These are phyloP conservation scores for Poeciliopsis presidionis DNA, from an alignment of 2,797 vertebrate species.

Conservation along the genomic window DNA sequence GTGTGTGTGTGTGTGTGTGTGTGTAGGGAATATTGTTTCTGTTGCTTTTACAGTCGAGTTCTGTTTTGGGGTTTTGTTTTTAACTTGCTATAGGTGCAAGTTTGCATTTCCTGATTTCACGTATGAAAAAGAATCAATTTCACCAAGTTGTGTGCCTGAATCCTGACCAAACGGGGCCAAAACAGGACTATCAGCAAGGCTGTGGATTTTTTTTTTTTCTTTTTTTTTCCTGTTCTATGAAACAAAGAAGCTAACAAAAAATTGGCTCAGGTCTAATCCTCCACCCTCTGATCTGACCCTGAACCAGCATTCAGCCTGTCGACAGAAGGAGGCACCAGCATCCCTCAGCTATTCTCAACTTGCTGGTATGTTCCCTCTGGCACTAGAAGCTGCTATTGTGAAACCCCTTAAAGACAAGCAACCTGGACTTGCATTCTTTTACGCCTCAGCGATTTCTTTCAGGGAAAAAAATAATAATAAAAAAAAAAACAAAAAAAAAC, in stretches of 20 bases:
- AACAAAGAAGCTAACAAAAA: neutral
- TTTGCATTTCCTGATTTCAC: neutral
- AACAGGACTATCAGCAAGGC: neutral
- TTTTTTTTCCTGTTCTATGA: neutral
- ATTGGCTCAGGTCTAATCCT: conserved; percentile 19
- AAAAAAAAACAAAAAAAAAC: neutral
- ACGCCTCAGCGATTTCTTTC: conserved; percentile 37
- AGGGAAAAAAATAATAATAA: conserved; percentile 6
- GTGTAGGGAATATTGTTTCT: neutral
- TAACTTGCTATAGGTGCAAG: neutral
- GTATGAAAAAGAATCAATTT: neutral
- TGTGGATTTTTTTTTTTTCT: neutral
- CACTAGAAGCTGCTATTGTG: conserved; percentile 55
- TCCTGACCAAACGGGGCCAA: neutral
- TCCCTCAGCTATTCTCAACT: conserved; percentile 35
- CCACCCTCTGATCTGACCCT: conserved; percentile 13
- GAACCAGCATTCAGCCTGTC: conserved; percentile 31
- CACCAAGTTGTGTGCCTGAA: neutral
- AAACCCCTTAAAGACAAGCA: conserved; percentile 41
- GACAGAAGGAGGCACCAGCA: conserved; percentile 21
- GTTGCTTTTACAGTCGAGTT: neutral
- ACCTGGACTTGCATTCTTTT: conserved; percentile 55
- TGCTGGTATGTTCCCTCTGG: conserved; percentile 55
- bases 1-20: no score
- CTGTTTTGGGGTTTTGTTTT: neutral